These are phyloP conservation scores for Arremon brunneinucha DNA, from an alignment of 2,797 vertebrate species.

Conservation along the genomic window DNA sequence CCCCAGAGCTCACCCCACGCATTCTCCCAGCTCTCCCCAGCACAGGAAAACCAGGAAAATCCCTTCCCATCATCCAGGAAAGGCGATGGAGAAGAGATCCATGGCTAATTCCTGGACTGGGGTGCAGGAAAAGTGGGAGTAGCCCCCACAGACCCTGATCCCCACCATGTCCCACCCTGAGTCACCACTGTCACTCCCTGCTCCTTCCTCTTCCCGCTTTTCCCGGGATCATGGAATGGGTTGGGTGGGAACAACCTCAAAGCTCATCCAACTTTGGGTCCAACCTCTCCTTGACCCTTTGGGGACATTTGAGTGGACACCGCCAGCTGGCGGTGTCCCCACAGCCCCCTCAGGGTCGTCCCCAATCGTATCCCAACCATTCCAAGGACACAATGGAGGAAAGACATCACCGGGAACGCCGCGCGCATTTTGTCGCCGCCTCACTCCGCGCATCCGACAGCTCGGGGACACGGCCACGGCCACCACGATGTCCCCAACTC, in stretches of 20 bases:
- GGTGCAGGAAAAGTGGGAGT: background rate
- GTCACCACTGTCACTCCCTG: background rate
- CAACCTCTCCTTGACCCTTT: too few relatives aligned
- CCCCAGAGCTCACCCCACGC: rapidly evolving
- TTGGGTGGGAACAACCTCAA: background rate
- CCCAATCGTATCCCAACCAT: rapidly evolving
- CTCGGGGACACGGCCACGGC: rapidly evolving
- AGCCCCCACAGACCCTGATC: rapidly evolving
- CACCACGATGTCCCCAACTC: rapidly evolving
- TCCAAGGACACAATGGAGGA: rapidly evolving
- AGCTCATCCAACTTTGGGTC: background rate
- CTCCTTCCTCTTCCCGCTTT: background rate
- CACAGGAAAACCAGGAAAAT: background rate
- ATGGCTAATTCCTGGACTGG: background rate
- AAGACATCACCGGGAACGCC: rapidly evolving
- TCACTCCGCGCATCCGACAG: rapidly evolving
- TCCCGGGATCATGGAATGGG: rapidly evolving
- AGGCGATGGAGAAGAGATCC: background rate
- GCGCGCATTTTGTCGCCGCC: rapidly evolving
- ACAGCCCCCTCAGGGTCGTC: background rate
- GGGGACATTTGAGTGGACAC: rapidly evolving
- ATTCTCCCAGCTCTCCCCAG: rapidly evolving
- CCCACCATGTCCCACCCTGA: rapidly evolving
- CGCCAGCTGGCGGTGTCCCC: background rate
- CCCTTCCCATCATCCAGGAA: background rate